Evolutionary conservation across 2,113 vertebrate genomes (phyloP).

Genomic region (Podarcis cretensis): DNA sequence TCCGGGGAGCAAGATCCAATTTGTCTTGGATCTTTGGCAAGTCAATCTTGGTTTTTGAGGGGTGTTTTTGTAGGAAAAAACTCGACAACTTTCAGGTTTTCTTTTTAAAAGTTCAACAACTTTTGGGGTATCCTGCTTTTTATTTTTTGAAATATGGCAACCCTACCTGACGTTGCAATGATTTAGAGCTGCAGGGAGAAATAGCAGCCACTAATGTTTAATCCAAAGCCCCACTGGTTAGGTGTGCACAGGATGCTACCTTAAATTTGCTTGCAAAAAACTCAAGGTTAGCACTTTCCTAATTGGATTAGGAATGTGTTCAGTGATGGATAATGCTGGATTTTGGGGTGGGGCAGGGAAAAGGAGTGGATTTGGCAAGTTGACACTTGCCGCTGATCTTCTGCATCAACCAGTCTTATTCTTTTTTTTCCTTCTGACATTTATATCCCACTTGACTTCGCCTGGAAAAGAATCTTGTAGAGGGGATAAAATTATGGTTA

Average conservation of each 20-base stretch:
- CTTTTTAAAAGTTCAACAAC: no score
- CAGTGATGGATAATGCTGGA: neutral
- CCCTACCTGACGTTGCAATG: no score
- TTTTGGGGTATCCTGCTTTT: no score
- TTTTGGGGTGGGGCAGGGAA: neutral
- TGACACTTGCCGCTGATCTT: neutral
- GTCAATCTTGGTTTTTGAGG: no score
- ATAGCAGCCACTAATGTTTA: neutral
- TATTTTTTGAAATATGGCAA: no score
- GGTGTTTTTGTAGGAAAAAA: no score
- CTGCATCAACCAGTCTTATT: neutral
- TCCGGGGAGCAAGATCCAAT: no score
- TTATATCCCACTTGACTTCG: neutral
- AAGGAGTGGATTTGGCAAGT: neutral
- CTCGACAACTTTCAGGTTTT: no score
- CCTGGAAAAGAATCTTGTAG: neutral
- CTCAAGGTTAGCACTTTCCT: neutral
- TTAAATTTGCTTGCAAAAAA: neutral
- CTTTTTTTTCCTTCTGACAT: neutral
- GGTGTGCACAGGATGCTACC: neutral
- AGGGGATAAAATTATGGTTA: no score
- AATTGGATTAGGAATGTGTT: neutral
- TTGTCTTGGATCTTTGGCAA: no score
- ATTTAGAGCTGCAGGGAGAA: no score
- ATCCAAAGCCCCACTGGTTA: neutral